Evolutionary conservation across 2,113 vertebrate genomes (phyloP).

Genomic region (Scalopus aquaticus): DNA sequence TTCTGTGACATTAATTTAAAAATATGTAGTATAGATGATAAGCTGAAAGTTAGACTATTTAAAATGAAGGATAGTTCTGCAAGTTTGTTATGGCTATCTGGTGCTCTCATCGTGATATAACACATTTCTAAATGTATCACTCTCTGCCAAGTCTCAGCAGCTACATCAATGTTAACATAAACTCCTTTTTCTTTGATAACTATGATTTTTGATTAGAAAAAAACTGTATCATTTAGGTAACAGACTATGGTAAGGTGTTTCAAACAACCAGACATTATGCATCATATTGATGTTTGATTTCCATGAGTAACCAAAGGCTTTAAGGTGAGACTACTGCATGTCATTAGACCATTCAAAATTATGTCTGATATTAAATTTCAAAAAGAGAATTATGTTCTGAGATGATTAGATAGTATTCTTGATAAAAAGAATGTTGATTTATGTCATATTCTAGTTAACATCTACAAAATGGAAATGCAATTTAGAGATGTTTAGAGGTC

Average conservation of each 20-base stretch:
- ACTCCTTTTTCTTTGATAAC: slow-evolving; percentile 32
- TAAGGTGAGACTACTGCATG: not conserved
- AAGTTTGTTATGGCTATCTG: not conserved
- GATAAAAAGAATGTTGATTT: not conserved
- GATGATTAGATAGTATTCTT: not conserved
- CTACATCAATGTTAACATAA: not conserved
- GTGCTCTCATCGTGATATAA: not conserved
- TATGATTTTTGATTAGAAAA: not conserved
- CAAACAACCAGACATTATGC: not conserved
- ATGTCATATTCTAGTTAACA: not conserved
- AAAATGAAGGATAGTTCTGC: not conserved
- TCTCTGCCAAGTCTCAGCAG: not conserved
- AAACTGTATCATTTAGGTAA: not conserved
- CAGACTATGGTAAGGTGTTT: not conserved
- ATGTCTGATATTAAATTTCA: not conserved
- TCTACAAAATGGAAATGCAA: not conserved
- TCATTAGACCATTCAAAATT: not conserved
- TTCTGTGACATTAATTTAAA: not conserved
- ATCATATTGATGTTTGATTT: not conserved
- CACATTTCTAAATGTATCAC: not conserved
- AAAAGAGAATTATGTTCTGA: not conserved
- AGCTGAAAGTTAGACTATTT: not conserved
- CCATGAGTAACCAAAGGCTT: not conserved
- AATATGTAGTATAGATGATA: not conserved
- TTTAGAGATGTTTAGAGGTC: not conserved